Evolutionary conservation across 2,888 invertebrate genomes (phyloP).

Genomic region (Apamea monoglypha): DNA sequence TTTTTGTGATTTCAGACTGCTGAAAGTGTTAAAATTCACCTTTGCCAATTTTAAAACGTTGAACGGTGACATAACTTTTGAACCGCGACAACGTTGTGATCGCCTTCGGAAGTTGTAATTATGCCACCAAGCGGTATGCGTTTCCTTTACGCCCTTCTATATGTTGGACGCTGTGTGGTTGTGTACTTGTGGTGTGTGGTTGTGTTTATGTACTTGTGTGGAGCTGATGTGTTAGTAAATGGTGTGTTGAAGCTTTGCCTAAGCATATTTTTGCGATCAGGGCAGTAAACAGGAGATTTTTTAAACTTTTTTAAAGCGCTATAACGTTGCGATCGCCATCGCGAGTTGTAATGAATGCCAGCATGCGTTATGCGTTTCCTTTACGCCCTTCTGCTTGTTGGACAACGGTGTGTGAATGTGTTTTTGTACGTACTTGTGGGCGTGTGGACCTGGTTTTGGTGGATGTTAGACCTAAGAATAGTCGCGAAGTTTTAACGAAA

Average conservation of each 20-base stretch:
- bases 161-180: constrained; percentile 16
- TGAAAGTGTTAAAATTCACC: no score
- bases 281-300: no score
- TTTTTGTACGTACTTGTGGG: not conserved
- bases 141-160: constrained; percentile 72
- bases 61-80: constrained; percentile 15
- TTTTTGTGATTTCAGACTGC: no score
- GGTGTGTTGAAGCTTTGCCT: not conserved
- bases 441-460: not conserved
- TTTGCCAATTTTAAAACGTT: no score
- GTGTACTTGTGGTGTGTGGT: not conserved
- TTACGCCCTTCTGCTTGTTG: constrained; percentile 61
- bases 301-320: constrained; percentile 60
- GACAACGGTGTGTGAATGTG: constrained; percentile 3
- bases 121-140: constrained; percentile 80
- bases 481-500: not conserved
- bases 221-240: not conserved
- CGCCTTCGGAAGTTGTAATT: constrained; percentile 81
- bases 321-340: constrained; percentile 76
- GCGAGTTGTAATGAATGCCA: constrained; percentile 83
- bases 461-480: not conserved
- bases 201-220: not conserved
- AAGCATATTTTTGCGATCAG: not conserved
- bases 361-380: constrained; percentile 80
- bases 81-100: constrained; percentile 76